Base-by-base conservation (phyloP, 1,140 invertebrate species). In the Drosophila ogumai region DNA sequence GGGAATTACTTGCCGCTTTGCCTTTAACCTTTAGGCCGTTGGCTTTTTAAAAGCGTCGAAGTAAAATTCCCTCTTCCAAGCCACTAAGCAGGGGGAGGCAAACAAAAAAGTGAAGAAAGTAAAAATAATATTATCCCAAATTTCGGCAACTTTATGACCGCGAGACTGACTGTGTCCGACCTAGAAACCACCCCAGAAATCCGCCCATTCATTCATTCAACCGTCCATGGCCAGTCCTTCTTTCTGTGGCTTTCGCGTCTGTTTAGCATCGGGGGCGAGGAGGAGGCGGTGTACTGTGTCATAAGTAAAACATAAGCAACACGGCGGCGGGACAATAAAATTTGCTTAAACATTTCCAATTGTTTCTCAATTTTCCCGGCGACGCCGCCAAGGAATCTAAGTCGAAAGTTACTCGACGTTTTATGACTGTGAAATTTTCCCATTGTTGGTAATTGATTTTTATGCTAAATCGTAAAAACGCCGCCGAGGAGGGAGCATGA, bases 361-460 rank as follows among this genome's bases (percentile, higher is more conserved):
- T 77, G 72, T 88, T 87, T 88, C 82, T 88, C 80, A 84, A 87
- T 88, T 87, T 47, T 88, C 54, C 54, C n/a, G 28, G 40, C 41
- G 46, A 46, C 32, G 57, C 31, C 43, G 19, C 41, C n/a, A 46
- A 25, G 50, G 55, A 55, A 54, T 47, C 46, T 60, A 50, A 56
- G 59, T 44, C 38, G 61, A 68, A 84, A 84, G 84, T 82, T 82
- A 66, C 60, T 74, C 73, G 72, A 68, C 69, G 86, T 88, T 88
- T 88, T 90, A 88, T 90, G 84, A 52, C 77, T 88, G 84, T 60
- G 80, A 88, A 88, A 88, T 88, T 84, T 84, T 84, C 72, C 72
- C 84, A 88, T 88, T 88, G 84, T 88, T 88, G 84, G 84, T 90
- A 88, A 88, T 88, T 88, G 84, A 88, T 88, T 88, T 88, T 88